phyloP scores from a whole-genome alignment of 2,113 vertebrate species.

The Podocnemis expansa region DNA sequence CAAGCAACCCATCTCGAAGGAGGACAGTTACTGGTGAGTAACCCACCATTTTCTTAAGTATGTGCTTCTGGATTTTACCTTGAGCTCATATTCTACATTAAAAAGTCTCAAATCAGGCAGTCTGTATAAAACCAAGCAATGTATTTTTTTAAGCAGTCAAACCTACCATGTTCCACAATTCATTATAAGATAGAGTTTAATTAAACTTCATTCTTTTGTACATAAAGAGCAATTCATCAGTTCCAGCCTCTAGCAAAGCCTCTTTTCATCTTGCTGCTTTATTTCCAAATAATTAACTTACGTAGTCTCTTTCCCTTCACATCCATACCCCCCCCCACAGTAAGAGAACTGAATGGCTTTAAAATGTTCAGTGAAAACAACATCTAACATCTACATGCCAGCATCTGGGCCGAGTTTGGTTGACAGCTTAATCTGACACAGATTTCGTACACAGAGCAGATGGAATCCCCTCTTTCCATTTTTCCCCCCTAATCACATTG shows the following conservation, averaged over 20 bases:
- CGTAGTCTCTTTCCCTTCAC: neutral
- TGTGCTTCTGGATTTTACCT: neutral
- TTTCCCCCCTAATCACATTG: neutral
- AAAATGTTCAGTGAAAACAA: neutral
- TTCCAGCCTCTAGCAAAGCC: neutral
- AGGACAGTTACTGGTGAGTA: no score
- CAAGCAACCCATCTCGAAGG: no score
- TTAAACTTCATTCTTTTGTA: neutral
- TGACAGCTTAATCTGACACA: neutral
- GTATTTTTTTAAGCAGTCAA: neutral
- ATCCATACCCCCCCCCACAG: neutral
- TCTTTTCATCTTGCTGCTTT: neutral
- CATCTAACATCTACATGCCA: neutral
- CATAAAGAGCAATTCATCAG: neutral
- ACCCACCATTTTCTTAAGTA: neutral
- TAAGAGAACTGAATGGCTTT: neutral
- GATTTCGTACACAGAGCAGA: neutral
- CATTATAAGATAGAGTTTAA: neutral
- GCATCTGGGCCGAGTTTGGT: neutral
- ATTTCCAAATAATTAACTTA: neutral
- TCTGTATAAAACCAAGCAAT: neutral
- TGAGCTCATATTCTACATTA: neutral
- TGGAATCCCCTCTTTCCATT: neutral
- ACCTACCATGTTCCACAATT: neutral
- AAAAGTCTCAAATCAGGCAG: neutral